Evolutionary conservation across 2,797 vertebrate species (phyloP).

Genomic region (Platalea minor): DNA sequence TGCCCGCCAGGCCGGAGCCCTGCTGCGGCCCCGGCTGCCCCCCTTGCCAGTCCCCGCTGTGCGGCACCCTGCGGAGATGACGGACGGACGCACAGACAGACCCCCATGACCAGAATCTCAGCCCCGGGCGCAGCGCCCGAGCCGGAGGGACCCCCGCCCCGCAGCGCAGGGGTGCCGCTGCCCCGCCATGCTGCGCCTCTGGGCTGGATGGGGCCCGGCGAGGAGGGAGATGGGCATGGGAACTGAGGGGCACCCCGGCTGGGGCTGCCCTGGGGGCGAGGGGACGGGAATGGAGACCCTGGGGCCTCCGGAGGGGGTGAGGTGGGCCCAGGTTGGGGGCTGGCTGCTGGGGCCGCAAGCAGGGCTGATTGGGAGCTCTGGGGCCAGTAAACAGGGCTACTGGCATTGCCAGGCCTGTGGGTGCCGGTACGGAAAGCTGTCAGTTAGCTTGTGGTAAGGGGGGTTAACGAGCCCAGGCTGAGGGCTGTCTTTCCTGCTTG

Average conservation of each 20-base stretch:
- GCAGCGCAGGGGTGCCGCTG: neutral
- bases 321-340: too few species aligned
- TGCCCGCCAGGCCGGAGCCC: too few species aligned
- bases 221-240: neutral
- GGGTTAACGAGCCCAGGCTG: neutral
- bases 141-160: too few species aligned
- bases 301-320: fast-evolving
- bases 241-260: neutral
- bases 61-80: neutral
- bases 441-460: neutral
- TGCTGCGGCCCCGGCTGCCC: neutral
- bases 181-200: fast-evolving
- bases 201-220: neutral
- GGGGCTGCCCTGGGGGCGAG: neutral
- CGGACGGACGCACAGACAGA: neutral
- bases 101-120: neutral
- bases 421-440: neutral
- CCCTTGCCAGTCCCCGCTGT: neutral
- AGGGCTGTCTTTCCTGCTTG: neutral
- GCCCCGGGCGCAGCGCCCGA: neutral
- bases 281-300: neutral
- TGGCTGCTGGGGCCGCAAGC: neutral
- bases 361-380: neutral
- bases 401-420: neutral
- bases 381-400: neutral